phyloP scores from a whole-genome alignment of 92 coral and sea anemone genomes.

The Umimayanthus chanpuru region DNA sequence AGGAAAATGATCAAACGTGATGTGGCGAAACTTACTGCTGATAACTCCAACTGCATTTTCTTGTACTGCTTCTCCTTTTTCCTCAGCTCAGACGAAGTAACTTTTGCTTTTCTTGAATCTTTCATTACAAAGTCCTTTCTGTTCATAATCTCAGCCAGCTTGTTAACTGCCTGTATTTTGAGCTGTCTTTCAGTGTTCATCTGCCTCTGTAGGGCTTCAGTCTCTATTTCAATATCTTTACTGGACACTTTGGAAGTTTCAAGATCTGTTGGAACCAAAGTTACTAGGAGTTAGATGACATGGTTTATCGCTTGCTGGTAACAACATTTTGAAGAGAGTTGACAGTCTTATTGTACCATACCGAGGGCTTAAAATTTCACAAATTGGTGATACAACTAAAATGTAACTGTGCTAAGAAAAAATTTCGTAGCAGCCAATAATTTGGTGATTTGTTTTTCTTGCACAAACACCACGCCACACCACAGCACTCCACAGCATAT shows the following conservation, averaged over 20 bases:
- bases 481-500: neutral
- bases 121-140: conserved; percentile 76
- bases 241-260: conserved; percentile 78
- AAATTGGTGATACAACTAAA: too few species aligned
- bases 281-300: neutral
- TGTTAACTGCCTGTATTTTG: conserved; percentile 93
- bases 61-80: conserved; percentile 90
- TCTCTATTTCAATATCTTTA: conserved; percentile 76
- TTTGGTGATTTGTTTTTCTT: too few species aligned
- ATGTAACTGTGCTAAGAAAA: too few species aligned
- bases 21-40: conserved; percentile 65
- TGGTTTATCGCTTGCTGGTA: neutral
- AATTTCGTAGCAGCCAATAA: too few species aligned
- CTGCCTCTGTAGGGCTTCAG: conserved; percentile 77
- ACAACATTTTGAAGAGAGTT: neutral
- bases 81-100: conserved; percentile 75
- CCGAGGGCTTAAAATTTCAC: too few species aligned
- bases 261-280: conserved; percentile 61
- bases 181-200: conserved; percentile 68
- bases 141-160: conserved; percentile 96
- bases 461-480: neutral
- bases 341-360: neutral
- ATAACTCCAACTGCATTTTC: conserved; percentile 84
- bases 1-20: neutral
- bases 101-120: conserved; percentile 79